Percentiles rank a stretch among this genome's conserved stretches.
Conservation (phyloP, 2,113 vertebrate species). For the Pithys albifrons region DNA sequence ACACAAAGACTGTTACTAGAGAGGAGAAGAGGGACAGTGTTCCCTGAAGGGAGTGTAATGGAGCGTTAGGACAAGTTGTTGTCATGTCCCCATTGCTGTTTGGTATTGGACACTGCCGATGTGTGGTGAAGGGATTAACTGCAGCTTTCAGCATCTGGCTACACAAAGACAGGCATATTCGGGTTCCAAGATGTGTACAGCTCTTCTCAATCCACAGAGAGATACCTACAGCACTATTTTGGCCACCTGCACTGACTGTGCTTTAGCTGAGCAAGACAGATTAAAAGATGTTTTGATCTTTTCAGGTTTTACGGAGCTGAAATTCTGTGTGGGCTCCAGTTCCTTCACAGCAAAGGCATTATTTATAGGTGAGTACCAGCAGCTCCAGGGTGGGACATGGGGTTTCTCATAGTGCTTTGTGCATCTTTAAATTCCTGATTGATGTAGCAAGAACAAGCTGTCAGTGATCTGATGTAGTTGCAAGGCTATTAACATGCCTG, state of each 20-base stretch:
- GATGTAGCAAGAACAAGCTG: neutral
- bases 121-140: neutral
- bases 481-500: neutral
- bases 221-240: neutral
- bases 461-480: neutral
- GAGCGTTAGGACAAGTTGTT: neutral
- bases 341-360: slow-evolving; percentile 93
- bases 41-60: neutral
- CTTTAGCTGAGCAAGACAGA: neutral
- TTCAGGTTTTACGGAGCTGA: slow-evolving; percentile 94
- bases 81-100: neutral
- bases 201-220: neutral
- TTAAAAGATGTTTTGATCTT: slow-evolving; percentile 16
- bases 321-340: slow-evolving; percentile 94
- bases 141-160: neutral
- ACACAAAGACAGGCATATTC: accelerated
- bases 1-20: neutral
- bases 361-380: slow-evolving; percentile 89
- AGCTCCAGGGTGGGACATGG: neutral
- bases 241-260: neutral
- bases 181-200: neutral
- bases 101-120: neutral
- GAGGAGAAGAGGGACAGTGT: neutral
- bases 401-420: neutral
- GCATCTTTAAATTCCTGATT: neutral